Evolutionary conservation across 2,113 vertebrate genomes (phyloP).

Genomic region (Xiphias gladius): DNA sequence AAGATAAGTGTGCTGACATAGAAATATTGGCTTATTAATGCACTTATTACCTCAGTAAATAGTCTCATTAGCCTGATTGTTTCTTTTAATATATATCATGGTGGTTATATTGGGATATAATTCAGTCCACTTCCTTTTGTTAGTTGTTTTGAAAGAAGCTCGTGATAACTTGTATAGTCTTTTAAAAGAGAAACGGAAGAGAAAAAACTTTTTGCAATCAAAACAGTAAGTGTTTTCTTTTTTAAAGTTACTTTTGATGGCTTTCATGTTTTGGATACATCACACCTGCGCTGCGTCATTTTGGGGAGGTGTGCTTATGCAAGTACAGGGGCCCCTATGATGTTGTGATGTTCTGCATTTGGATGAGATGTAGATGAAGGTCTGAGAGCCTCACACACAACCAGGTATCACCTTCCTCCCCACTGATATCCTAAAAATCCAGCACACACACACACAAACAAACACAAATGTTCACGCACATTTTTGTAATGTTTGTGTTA

Average conservation of each 20-base stretch:
- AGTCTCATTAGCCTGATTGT: conserved; percentile 20
- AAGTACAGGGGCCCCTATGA: conserved; percentile 59
- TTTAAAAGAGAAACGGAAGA: not conserved
- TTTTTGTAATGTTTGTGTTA: conserved; percentile 49
- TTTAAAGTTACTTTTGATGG: conserved; percentile 58
- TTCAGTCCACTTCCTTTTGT: not conserved
- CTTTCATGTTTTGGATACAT: conserved; percentile 49
- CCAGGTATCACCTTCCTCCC: conserved; percentile 62
- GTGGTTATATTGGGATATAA: conserved; percentile 4
- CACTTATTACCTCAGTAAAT: conserved; percentile 33
- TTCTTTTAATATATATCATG: conserved; percentile 29
- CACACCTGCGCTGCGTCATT: conserved; percentile 40
- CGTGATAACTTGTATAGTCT: not conserved
- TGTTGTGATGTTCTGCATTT: conserved; percentile 69
- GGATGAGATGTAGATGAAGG: conserved; percentile 78
- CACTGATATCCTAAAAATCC: conserved; percentile 49
- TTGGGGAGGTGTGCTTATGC: conserved; percentile 45
- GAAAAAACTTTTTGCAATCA: not conserved
- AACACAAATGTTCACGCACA: conserved; percentile 19
- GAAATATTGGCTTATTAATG: conserved; percentile 35
- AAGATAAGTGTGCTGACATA: conserved; percentile 14
- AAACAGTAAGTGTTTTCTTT: conserved; percentile 8
- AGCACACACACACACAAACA: conserved; percentile 24
- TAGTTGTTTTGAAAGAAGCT: conserved; percentile 24
- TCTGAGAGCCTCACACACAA: conserved; percentile 59